Conservation (phyloP, 2,888 invertebrate genomes). For the Craniophora ligustri region DNA sequence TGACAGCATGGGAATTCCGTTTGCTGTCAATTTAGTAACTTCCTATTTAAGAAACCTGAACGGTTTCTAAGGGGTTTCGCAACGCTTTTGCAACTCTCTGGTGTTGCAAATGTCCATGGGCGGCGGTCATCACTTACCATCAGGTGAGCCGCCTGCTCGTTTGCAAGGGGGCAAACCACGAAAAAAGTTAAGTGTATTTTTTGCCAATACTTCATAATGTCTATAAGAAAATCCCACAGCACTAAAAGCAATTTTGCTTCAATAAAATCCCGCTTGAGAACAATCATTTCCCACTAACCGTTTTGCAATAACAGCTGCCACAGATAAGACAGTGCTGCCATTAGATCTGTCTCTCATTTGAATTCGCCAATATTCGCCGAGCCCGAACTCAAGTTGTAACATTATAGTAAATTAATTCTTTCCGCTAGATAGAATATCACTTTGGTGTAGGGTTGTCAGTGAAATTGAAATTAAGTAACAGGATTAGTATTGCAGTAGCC, state of each 20-base stretch:
- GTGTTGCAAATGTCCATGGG: too few relatives aligned
- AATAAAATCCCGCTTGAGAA: conserved; percentile 7
- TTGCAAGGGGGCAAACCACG: too few relatives aligned
- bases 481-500: neutral
- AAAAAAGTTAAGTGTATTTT: too few relatives aligned
- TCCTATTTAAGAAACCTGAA: too few relatives aligned
- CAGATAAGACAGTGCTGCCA: conserved; percentile 36
- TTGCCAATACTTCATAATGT: too few relatives aligned
- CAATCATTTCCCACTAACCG: conserved; percentile 37
- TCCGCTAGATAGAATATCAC: conserved; percentile 63
- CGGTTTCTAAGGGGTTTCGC: too few relatives aligned
- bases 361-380: conserved; percentile 50
- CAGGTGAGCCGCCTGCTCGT: too few relatives aligned
- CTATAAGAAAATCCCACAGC: neutral
- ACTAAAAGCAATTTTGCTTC: neutral
- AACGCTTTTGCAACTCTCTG: too few relatives aligned
- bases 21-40: too few relatives aligned
- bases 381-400: conserved; percentile 55
- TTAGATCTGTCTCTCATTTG: conserved; percentile 47
- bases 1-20: too few relatives aligned
- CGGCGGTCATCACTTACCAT: too few relatives aligned
- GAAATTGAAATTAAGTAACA: neutral
- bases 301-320: conserved; percentile 39
- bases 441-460: conserved; percentile 56
- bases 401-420: conserved; percentile 64